These are phyloP conservation scores for Zeus faber DNA, from an alignment of 2,113 vertebrate species.

Conservation along the genomic window DNA sequence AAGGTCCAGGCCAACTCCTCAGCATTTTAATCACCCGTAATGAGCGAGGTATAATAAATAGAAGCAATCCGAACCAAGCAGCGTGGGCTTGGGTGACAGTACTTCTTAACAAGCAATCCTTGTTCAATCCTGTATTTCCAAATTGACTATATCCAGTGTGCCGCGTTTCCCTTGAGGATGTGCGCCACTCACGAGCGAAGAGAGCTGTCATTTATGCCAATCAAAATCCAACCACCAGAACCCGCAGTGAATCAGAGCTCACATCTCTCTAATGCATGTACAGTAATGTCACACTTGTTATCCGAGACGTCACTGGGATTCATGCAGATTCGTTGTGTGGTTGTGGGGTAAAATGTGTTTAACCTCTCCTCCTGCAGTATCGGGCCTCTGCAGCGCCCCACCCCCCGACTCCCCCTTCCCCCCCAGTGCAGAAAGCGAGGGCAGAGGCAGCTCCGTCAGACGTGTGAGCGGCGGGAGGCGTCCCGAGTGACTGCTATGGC, in stretches of 20 bases:
- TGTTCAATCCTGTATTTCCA: too few species aligned
- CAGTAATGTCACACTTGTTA: too few species aligned
- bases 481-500: slow-evolving; percentile 58
- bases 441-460: slow-evolving; percentile 18
- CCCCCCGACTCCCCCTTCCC: not conserved
- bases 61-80: slow-evolving; percentile 21
- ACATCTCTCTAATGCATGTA: too few species aligned
- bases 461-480: slow-evolving; percentile 30
- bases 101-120: too few species aligned
- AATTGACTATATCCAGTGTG: too few species aligned
- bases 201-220: too few species aligned
- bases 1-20: slow-evolving; percentile 48
- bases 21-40: slow-evolving; percentile 67
- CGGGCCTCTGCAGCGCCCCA: not conserved
- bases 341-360: slow-evolving; percentile 13
- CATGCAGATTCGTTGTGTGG: not conserved
- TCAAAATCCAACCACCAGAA: too few species aligned
- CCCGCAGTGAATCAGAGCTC: too few species aligned
- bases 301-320: too few species aligned
- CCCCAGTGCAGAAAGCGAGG: slow-evolving; percentile 16
- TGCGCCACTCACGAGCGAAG: too few species aligned
- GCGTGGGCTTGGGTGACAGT: too few species aligned
- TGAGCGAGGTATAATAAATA: slow-evolving; percentile 50
- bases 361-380: slow-evolving; percentile 25
- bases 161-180: too few species aligned